Evolutionary conservation across 64 coral and sea anemone genomes (phyloP).

Genomic region (Astreopora myriophthalma): DNA sequence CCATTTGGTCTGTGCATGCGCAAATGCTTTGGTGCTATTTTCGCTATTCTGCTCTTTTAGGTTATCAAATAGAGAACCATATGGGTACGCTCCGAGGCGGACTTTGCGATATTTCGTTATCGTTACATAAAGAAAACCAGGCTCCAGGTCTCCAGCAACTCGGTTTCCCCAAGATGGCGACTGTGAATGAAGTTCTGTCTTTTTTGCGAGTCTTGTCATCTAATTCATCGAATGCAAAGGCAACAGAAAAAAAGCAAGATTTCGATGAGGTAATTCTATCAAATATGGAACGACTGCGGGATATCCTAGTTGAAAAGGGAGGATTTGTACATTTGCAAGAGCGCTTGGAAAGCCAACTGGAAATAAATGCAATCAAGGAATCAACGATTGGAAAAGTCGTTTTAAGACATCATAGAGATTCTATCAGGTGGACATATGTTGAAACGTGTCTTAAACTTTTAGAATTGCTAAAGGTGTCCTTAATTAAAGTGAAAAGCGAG

Average conservation of each 20-base stretch:
- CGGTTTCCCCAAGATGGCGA: slow-evolving; percentile 17
- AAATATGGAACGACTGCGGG: not conserved
- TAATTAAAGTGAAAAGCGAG: not conserved
- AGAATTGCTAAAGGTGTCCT: slow-evolving; percentile 19
- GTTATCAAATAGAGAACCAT: no score
- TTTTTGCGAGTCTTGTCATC: not conserved
- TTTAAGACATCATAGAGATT: not conserved
- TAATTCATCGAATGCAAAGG: not conserved
- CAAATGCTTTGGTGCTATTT: no score
- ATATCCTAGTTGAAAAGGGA: not conserved
- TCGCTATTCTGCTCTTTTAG: no score
- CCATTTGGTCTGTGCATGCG: no score
- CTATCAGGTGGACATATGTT: slow-evolving; percentile 66
- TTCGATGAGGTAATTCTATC: slow-evolving; percentile 4
- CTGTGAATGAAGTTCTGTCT: not conserved
- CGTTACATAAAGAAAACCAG: no score
- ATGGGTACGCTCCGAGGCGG: no score
- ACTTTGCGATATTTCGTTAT: no score
- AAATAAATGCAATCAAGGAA: not conserved
- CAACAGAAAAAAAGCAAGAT: not conserved
- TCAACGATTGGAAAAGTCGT: not conserved
- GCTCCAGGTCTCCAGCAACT: no score
- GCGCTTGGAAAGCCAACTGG: not conserved
- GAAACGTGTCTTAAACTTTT: slow-evolving; percentile 65
- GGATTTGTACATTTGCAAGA: not conserved